A percentile compares a stretch with the other conserved stretches of the same genome.
Conservation (phyloP, 2,797 vertebrate genomes). For the Taeniopygia guttata region DNA sequence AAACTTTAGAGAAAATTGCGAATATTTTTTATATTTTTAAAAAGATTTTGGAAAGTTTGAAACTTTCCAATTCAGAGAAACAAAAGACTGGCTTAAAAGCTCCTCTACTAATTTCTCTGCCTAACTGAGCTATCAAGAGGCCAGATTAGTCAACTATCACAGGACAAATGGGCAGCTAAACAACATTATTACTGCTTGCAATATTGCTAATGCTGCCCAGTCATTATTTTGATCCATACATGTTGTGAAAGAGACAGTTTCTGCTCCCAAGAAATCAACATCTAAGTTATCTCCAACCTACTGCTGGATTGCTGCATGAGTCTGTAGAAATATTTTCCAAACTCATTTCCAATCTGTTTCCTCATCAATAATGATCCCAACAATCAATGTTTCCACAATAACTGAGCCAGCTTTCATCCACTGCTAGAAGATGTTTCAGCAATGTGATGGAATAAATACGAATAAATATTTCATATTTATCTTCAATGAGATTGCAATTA, state of each 20-base stretch:
- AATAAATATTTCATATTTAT: background rate
- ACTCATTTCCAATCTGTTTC: background rate
- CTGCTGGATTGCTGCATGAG: background rate
- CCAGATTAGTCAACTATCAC: background rate
- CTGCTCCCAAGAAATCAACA: background rate
- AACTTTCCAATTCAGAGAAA: background rate
- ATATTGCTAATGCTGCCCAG: background rate
- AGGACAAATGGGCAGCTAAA: background rate
- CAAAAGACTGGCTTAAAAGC: background rate
- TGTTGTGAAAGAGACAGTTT: background rate
- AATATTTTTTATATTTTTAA: too few species aligned
- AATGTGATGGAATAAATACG: rapidly evolving
- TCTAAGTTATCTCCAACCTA: background rate
- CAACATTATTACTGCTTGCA: background rate
- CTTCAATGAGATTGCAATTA: background rate
- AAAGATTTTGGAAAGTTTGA: too few species aligned
- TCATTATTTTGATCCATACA: background rate
- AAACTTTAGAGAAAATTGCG: background rate
- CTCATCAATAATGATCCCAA: background rate
- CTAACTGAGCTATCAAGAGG: background rate
- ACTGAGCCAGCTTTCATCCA: background rate
- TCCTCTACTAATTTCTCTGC: background rate
- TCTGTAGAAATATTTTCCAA: background rate
- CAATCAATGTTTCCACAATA: background rate
- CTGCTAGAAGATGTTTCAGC: background rate